These are phyloP conservation scores for Dendropsophus ebraccatus DNA, from an alignment of 2,113 vertebrate genomes.

Conservation along the genomic window DNA sequence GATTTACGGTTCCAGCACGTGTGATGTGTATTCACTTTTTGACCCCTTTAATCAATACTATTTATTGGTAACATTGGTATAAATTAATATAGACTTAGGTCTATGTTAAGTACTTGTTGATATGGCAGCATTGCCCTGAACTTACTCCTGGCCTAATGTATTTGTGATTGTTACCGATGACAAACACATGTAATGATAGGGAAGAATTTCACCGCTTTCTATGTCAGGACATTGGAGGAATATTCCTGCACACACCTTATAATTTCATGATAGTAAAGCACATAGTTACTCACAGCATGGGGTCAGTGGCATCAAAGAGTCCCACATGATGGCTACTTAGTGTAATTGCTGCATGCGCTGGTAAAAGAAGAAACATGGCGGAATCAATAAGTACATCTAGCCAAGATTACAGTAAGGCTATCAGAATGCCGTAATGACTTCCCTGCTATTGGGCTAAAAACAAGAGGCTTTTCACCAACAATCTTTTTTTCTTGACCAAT, in stretches of 20 bases:
- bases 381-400: not conserved
- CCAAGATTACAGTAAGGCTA: not conserved
- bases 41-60: not conserved
- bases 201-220: not conserved
- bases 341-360: not conserved
- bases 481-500: not conserved
- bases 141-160: not conserved
- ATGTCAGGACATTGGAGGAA: constrained; percentile 11
- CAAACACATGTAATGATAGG: constrained; percentile 14
- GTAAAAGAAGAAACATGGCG: not conserved
- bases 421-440: not conserved
- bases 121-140: not conserved
- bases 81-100: not conserved
- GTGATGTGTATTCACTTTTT: too few species aligned
- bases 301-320: not conserved
- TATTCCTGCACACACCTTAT: constrained; percentile 28
- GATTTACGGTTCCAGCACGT: too few species aligned
- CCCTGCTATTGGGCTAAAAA: not conserved
- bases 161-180: not conserved
- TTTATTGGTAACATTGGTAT: not conserved
- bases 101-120: not conserved
- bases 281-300: constrained; percentile 32
- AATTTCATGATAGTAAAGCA: constrained; percentile 28
- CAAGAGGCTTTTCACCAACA: not conserved
- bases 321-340: not conserved